Conservation (phyloP, 2,888 invertebrate species). For the Hirudinaria manillensis region DNA sequence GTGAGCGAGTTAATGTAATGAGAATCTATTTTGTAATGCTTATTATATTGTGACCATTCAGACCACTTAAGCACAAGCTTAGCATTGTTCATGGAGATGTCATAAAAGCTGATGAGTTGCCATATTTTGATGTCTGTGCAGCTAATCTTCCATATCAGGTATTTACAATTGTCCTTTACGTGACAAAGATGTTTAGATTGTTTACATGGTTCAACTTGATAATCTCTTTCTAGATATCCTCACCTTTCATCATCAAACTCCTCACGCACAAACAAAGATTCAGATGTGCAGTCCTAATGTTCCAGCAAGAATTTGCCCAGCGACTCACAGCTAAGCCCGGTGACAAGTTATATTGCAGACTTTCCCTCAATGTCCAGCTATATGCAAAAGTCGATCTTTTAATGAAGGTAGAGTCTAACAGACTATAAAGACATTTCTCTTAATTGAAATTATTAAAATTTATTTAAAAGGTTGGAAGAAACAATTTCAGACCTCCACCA, state of each 20-base stretch:
- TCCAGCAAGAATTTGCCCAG: constrained; percentile 96
- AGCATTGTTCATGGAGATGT: constrained; percentile 90
- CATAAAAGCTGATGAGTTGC: constrained; percentile 76
- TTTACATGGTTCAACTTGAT: not conserved
- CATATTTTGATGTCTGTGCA: constrained; percentile 94
- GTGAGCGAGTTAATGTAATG: constrained; percentile 42
- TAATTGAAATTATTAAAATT: not conserved
- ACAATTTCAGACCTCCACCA: constrained; percentile 95
- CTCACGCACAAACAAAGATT: constrained; percentile 67
- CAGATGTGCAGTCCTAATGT: constrained; percentile 94
- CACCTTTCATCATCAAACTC: constrained; percentile 89
- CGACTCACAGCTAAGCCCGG: constrained; percentile 92
- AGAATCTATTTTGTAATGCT: not conserved
- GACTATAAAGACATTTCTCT: not conserved
- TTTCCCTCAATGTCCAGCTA: constrained; percentile 92
- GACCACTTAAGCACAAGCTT: constrained; percentile 78
- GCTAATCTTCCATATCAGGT: constrained; percentile 98
- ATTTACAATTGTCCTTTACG: constrained; percentile 25
- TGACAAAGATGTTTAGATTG: not conserved
- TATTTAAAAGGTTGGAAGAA: constrained; percentile 74
- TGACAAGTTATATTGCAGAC: constrained; percentile 88
- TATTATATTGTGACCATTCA: constrained; percentile 53
- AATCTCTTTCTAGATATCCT: constrained; percentile 57
- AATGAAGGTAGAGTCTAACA: constrained; percentile 70
- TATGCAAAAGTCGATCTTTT: constrained; percentile 87